Evolutionary conservation across 1,140 invertebrate genomes (phyloP).

Genomic region (Megalonaias nervosa): DNA sequence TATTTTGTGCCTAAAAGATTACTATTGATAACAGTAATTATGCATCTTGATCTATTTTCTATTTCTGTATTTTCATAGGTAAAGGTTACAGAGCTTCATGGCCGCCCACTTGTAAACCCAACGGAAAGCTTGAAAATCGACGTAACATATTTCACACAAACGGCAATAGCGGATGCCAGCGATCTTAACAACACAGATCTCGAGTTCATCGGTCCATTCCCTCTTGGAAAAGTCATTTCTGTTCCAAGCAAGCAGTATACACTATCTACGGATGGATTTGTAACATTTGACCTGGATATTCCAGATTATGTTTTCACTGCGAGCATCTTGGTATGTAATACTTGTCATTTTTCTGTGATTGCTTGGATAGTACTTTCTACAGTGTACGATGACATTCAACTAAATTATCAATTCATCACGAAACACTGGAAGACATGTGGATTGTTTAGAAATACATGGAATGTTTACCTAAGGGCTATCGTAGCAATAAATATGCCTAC

Average conservation of each 20-base stretch:
- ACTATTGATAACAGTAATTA: no score
- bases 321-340: constrained; percentile 16
- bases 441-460: no score
- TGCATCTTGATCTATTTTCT: no score
- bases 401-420: no score
- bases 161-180: neutral
- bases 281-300: constrained; percentile 7
- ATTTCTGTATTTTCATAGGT: constrained; percentile 1
- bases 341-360: neutral
- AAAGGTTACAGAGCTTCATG: constrained; percentile 19
- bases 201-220: constrained; percentile 15
- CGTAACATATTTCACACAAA: constrained; percentile 23
- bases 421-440: no score
- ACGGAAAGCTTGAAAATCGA: constrained; percentile 5
- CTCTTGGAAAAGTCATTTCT: constrained; percentile 4
- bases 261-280: constrained; percentile 4
- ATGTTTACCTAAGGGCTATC: no score
- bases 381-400: no score
- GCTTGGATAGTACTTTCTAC: neutral
- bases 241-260: neutral
- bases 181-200: neutral
- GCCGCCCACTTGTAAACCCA: constrained; percentile 11
- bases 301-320: constrained; percentile 7
- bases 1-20: no score
- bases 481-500: no score